These are phyloP conservation scores for Periophthalmodon schlosseri DNA, from an alignment of 2,113 vertebrate genomes.

Conservation along the genomic window DNA sequence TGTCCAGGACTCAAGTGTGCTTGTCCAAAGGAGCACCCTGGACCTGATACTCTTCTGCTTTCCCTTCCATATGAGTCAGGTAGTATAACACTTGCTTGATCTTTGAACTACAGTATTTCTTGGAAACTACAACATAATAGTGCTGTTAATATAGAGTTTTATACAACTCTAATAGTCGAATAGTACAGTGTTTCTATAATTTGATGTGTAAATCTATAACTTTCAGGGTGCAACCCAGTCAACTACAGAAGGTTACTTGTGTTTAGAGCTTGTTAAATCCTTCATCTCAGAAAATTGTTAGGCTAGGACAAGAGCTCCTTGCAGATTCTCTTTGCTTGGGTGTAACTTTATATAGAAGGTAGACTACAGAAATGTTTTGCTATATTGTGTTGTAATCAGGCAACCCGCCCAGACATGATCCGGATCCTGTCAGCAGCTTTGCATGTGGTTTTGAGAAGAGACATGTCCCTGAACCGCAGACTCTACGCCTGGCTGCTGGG, in stretches of 20 bases:
- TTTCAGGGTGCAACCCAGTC: neutral
- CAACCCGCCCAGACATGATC: conserved; percentile 95
- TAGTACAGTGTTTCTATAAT: neutral
- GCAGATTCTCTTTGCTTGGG: neutral
- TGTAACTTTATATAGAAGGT: neutral
- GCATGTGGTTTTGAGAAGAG: conserved; percentile 95
- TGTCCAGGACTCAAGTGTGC: conserved; percentile 96
- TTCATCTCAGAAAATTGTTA: conserved; percentile 21
- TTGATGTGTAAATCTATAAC: conserved; percentile 4
- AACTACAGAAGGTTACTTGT: conserved; percentile 15
- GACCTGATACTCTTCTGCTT: conserved; percentile 99
- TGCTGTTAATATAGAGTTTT: neutral
- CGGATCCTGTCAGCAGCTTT: conserved; percentile 95
- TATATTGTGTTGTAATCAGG: conserved; percentile 76
- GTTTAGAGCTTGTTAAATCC: conserved; percentile 21
- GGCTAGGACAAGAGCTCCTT: neutral
- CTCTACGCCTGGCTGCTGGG: conserved; percentile 98
- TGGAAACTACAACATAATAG: neutral
- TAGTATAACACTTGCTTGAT: conserved; percentile 50
- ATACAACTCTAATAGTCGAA: neutral
- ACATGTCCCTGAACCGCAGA: conserved; percentile 98
- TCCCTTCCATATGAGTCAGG: conserved; percentile 99
- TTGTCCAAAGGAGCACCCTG: conserved; percentile 96
- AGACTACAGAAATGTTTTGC: conserved; percentile 10
- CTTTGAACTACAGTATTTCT: neutral